Percentiles rank a stretch among this genome's conserved stretches.
Conservation (phyloP, 2,113 vertebrate genomes). For the Tichodroma muraria region DNA sequence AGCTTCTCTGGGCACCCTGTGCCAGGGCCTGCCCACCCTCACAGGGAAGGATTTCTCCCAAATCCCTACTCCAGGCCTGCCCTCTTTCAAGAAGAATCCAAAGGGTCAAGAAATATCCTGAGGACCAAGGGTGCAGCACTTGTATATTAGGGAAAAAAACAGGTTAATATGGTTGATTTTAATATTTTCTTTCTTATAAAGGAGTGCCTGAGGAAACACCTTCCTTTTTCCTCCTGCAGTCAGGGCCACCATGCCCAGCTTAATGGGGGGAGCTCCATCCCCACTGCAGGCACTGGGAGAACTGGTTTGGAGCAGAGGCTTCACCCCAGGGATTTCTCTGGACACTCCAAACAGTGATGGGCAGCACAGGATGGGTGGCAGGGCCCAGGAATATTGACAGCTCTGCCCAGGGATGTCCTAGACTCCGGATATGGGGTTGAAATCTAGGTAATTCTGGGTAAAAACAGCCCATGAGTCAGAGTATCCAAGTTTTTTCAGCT, state of each 20-base stretch:
- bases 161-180: not conserved
- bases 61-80: not conserved
- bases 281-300: not conserved
- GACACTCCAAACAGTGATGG: not conserved
- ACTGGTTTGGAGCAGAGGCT: not conserved
- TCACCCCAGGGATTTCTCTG: not conserved
- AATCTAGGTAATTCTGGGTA: not conserved
- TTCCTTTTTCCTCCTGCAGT: not conserved
- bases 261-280: not conserved
- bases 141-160: not conserved
- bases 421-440: not conserved
- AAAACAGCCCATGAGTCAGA: not conserved
- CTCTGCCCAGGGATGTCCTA: not conserved
- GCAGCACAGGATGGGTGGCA: not conserved
- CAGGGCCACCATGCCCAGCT: not conserved
- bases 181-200: not conserved
- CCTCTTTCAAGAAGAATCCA: not conserved
- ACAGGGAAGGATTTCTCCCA: not conserved
- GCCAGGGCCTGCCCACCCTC: rapidly evolving
- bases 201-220: not conserved
- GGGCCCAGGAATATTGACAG: not conserved
- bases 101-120: not conserved
- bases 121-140: not conserved
- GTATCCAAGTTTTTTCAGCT: not conserved
- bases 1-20: not conserved